These are phyloP conservation scores for Rhagium mordax DNA, from an alignment of 2,888 invertebrate genomes.

Conservation along the genomic window DNA sequence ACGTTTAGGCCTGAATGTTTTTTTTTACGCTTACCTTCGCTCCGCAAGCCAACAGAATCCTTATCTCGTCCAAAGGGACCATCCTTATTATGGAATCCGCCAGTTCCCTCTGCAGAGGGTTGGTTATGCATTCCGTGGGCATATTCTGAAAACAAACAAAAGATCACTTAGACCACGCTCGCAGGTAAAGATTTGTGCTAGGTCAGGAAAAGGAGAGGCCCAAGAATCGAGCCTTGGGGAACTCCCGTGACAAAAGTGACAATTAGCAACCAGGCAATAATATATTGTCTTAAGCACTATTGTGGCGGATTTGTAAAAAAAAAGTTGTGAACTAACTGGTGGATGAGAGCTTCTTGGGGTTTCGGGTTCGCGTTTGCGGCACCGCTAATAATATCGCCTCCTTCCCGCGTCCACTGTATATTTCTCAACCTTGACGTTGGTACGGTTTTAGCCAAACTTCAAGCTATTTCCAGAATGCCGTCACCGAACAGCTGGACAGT, in stretches of 20 bases:
- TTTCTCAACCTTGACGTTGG: slow-evolving; percentile 11
- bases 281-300: too few species aligned
- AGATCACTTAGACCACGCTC: too few species aligned
- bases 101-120: slow-evolving; percentile 86
- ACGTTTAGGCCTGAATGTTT: too few species aligned
- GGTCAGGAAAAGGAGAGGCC: too few species aligned
- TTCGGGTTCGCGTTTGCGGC: background rate
- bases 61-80: slow-evolving; percentile 89
- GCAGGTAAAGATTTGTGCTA: too few species aligned
- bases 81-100: slow-evolving; percentile 93
- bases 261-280: too few species aligned
- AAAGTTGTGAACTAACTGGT: too few species aligned
- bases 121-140: slow-evolving; percentile 83
- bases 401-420: slow-evolving; percentile 4
- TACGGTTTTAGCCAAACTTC: slow-evolving; percentile 28
- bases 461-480: slow-evolving; percentile 17
- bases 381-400: background rate
- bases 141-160: slow-evolving; percentile 67
- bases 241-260: too few species aligned
- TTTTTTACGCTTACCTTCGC: slow-evolving; percentile 80
- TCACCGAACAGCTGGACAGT: slow-evolving; percentile 40
- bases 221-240: too few species aligned
- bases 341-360: too few species aligned
- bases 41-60: slow-evolving; percentile 88
- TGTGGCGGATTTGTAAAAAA: too few species aligned